Base-by-base conservation (phyloP, 2,888 invertebrate genomes). In the Xylota sylvarum region DNA sequence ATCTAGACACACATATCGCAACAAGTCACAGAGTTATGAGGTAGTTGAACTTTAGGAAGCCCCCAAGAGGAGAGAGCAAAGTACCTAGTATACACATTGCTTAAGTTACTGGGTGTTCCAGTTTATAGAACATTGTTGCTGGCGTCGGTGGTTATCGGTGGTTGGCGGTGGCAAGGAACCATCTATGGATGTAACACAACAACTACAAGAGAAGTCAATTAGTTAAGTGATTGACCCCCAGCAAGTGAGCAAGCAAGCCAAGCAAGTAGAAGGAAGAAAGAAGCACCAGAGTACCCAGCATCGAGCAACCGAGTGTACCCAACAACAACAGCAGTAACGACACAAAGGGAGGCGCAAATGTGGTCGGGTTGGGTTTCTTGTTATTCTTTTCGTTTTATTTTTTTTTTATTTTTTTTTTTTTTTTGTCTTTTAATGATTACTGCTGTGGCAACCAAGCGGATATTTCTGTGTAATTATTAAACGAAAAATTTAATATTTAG, bases 211-310 rank as follows among this genome's bases (percentile, higher is more conserved):
- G 82, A 86, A 86, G 86, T 86, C 86, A 78, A 86, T 86, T 86
- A 86, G 86, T 86, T 86, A 82, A 86, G 86, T 86, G 82, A 86
- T 74, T 86, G 86, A 86, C 86, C 86, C 77, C 67, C 82, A 73
- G 77, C 77, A 69, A 74, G 74, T 14, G 37, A 48, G 23, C 48
- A 60, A 40, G 50, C 30, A 73, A 50, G 23, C 23, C 23, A 23
- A 23, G 23, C 23, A 23, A 35, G 19, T 12, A 50, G 23, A 23
- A 12, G n/a, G n/a, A 58, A 55, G 23, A 40, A 73, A 69, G 58
- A 67, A 58, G 60, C 52, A 67, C 43, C 52, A 62, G 37, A 30
- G 23, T 4, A 6, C 10, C 19, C 46, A 12, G 37, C 35, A 17
- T 27, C 27, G 7, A 27, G 10, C 9, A 14, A 10, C 19, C 7